Evolutionary conservation across 2,113 vertebrate genomes (phyloP).

Genomic region (Panthera uncia): DNA sequence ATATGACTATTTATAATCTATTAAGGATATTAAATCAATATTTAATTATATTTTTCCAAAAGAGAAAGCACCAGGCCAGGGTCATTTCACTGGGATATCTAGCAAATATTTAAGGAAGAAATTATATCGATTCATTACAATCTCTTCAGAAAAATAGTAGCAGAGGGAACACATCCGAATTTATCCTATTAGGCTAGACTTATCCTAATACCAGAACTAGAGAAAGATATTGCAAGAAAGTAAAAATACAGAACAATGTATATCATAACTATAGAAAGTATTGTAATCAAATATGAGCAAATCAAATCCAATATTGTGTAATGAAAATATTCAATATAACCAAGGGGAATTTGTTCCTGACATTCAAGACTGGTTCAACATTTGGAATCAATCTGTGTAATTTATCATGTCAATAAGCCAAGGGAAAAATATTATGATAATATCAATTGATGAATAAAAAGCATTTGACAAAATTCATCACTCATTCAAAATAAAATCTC

Average conservation of each 20-base stretch:
- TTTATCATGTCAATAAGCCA: neutral
- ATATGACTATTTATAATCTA: neutral
- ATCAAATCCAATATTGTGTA: neutral
- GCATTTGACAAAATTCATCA: neutral
- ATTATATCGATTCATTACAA: neutral
- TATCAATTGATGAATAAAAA: neutral
- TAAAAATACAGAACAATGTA: neutral
- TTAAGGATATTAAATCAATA: slow-evolving; percentile 29
- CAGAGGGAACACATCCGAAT: neutral
- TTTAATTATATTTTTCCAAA: slow-evolving; percentile 25
- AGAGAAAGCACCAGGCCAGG: neutral
- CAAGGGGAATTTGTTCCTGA: neutral
- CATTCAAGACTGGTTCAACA: neutral
- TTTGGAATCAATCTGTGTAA: neutral
- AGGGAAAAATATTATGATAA: neutral
- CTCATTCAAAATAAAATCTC: neutral
- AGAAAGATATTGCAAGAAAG: neutral
- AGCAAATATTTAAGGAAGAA: neutral
- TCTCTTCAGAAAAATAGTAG: neutral
- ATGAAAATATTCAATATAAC: neutral
- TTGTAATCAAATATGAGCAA: neutral
- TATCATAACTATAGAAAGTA: neutral
- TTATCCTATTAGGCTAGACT: neutral
- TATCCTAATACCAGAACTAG: neutral
- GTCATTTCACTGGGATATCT: slow-evolving; percentile 6